Percentiles rank a stretch among this genome's conserved stretches.
phyloP scores from a whole-genome alignment of 2,113 vertebrate genomes.

The Eublepharis macularius region DNA sequence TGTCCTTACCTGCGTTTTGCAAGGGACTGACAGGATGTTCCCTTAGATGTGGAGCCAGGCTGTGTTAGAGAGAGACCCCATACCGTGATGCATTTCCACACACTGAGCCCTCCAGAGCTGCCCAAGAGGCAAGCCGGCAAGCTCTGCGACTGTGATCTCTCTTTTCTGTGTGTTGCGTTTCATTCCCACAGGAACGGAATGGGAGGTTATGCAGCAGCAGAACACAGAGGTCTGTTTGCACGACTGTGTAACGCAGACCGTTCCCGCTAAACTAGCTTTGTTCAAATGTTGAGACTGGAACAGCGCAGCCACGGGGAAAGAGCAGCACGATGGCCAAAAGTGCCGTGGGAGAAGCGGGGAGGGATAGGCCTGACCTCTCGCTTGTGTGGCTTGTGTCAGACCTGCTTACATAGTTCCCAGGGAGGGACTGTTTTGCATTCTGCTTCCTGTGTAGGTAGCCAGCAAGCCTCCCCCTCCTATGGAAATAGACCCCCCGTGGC shows the following conservation, averaged over 20 bases:
- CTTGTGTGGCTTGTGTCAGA: too few relatives aligned
- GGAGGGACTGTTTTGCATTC: background rate
- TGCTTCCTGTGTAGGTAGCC: background rate
- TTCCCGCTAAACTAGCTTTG: background rate
- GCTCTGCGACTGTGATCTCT: background rate
- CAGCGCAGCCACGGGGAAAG: background rate
- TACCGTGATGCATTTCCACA: background rate
- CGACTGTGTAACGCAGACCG: background rate
- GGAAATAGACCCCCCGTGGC: background rate
- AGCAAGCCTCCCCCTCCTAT: too few relatives aligned
- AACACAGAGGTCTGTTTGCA: background rate
- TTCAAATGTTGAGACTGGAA: background rate
- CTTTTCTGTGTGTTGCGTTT: background rate
- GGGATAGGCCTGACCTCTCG: background rate
- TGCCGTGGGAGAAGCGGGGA: background rate
- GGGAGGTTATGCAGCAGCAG: background rate
- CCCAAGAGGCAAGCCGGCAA: background rate
- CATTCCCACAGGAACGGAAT: too few relatives aligned
- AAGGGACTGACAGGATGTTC: background rate
- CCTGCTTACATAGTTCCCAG: background rate
- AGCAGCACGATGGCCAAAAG: background rate
- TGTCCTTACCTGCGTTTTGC: background rate
- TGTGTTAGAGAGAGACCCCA: background rate
- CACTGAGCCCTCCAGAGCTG: background rate
- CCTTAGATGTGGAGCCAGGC: background rate